Conservation (phyloP, 2,113 vertebrate genomes). For the Miniopterus natalensis region DNA sequence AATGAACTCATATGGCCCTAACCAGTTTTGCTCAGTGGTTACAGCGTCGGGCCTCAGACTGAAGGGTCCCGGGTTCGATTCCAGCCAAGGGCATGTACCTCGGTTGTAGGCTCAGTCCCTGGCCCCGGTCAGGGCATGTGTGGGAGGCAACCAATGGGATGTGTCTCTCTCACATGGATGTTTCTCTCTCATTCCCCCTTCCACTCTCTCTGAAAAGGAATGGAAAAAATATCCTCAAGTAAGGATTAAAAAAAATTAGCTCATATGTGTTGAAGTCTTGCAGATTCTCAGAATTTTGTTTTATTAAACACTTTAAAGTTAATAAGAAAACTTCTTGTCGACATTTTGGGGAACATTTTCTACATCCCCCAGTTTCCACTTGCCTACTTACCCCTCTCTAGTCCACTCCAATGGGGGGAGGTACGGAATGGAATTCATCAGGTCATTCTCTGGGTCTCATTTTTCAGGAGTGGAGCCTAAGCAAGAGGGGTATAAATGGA, state of each 20-base stretch:
- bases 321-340: background rate
- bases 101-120: too few species aligned
- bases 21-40: too few species aligned
- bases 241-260: background rate
- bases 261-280: background rate
- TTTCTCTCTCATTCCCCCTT: too few species aligned
- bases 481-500: background rate
- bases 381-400: background rate
- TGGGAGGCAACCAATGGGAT: too few species aligned
- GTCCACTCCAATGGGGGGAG: background rate
- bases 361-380: background rate
- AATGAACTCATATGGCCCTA: too few species aligned
- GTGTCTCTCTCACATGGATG: too few species aligned
- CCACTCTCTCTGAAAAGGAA: too few species aligned
- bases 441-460: background rate
- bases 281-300: background rate
- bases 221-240: too few species aligned
- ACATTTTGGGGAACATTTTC: background rate
- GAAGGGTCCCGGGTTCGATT: too few species aligned
- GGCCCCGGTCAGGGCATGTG: too few species aligned
- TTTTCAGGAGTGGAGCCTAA: background rate
- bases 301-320: conserved; percentile 13
- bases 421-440: background rate
- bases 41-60: too few species aligned
- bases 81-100: too few species aligned